Conservation (phyloP, 2,113 vertebrate genomes). For the Otus sunia region DNA sequence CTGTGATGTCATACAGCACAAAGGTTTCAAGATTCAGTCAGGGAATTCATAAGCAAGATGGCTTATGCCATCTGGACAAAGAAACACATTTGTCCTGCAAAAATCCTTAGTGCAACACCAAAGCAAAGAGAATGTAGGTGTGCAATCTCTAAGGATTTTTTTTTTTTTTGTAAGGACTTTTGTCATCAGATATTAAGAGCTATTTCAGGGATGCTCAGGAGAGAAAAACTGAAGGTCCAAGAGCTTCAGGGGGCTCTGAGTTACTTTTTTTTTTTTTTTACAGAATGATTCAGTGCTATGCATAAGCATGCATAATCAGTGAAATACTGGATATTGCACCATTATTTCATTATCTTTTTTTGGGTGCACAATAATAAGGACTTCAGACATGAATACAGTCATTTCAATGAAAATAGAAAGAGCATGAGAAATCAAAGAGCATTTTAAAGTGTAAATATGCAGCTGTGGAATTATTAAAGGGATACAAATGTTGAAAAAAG, state of each 20-base stretch:
- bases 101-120: neutral
- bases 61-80: neutral
- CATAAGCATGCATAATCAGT: neutral
- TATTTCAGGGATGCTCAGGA: neutral
- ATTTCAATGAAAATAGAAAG: constrained; percentile 30
- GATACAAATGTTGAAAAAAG: constrained; percentile 43
- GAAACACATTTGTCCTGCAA: neutral
- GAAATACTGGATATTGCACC: neutral
- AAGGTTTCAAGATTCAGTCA: neutral
- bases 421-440: neutral
- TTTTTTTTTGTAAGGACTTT: neutral
- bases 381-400: neutral
- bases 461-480: neutral
- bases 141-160: neutral
- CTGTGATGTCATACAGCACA: neutral
- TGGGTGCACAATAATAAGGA: neutral
- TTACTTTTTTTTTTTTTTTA: neutral
- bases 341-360: neutral
- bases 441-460: constrained; percentile 24
- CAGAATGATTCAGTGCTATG: neutral
- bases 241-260: neutral
- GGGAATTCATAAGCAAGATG: neutral
- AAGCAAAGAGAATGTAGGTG: neutral
- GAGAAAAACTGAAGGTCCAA: neutral
- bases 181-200: neutral